Percentiles rank a stretch among this genome's conserved stretches.
phyloP scores from a whole-genome alignment of 2,797 vertebrate genomes.

The Notoglanidium macrostoma region DNA sequence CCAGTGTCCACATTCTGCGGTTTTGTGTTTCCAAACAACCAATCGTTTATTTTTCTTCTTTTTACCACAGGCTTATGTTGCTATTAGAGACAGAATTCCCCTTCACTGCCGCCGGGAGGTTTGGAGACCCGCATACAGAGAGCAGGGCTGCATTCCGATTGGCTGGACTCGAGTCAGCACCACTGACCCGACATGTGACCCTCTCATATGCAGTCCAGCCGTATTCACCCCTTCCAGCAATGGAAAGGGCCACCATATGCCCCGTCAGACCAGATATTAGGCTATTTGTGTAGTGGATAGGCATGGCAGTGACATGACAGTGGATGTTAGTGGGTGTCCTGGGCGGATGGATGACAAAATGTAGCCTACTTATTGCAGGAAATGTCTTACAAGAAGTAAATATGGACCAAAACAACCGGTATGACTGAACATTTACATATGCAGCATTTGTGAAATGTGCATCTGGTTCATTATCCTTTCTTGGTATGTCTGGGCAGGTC shows the following conservation, averaged over 20 bases:
- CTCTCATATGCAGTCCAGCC: too few species aligned
- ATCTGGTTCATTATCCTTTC: background rate
- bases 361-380: background rate
- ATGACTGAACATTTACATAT: background rate
- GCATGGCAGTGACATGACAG: background rate
- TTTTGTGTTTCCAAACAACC: slow-evolving; percentile 25
- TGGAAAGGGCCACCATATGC: background rate
- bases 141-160: background rate
- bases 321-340: background rate
- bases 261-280: background rate
- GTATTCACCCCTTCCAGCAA: background rate
- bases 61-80: background rate
- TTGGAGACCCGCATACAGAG: background rate
- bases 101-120: slow-evolving; percentile 25
- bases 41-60: background rate
- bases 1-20: background rate
- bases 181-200: too few species aligned
- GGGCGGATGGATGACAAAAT: background rate
- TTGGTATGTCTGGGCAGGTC: too few species aligned
- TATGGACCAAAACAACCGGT: background rate
- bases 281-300: background rate
- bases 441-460: too few species aligned
- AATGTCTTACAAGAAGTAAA: background rate
- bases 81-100: too few species aligned
- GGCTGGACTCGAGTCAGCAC: background rate